phyloP scores from a whole-genome alignment of 2,888 invertebrate genomes.

The Galerucella nymphaeae region DNA sequence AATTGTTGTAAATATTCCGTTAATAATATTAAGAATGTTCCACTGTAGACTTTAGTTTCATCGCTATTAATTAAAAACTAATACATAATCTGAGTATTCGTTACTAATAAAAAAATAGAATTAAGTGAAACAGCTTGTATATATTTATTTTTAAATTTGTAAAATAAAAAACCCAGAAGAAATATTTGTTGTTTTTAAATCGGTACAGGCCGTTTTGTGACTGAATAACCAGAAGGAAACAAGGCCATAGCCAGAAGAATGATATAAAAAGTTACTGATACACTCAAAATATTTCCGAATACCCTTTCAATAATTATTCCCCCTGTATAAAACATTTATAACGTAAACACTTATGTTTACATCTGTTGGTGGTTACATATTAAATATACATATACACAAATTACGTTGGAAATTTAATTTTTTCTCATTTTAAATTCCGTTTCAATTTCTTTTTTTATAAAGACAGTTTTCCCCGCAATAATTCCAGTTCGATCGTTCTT shows the following conservation, averaged over 20 bases:
- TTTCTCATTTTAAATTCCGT: neutral
- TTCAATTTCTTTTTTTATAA: neutral
- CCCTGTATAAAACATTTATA: no score
- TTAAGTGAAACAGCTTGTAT: neutral
- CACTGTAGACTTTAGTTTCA: neutral
- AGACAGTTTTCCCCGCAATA: neutral
- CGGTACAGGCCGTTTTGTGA: no score
- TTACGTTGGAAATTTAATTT: neutral
- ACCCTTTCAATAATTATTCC: no score
- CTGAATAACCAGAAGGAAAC: no score
- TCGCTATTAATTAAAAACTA: neutral
- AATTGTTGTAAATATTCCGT: neutral
- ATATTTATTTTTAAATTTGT: conserved; percentile 3
- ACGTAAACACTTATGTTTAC: neutral
- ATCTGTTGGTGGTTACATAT: neutral
- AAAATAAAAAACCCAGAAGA: neutral
- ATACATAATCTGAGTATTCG: neutral
- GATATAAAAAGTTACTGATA: no score
- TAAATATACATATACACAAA: neutral
- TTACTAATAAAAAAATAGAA: neutral
- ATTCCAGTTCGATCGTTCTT: neutral
- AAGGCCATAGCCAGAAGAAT: no score
- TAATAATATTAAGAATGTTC: neutral
- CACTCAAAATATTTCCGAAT: neutral
- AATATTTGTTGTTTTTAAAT: neutral